A percentile compares a stretch with the other conserved stretches of the same genome.
These are phyloP conservation scores for Lithobius niger DNA, from an alignment of 1,140 invertebrate genomes.

Conservation along the genomic window DNA sequence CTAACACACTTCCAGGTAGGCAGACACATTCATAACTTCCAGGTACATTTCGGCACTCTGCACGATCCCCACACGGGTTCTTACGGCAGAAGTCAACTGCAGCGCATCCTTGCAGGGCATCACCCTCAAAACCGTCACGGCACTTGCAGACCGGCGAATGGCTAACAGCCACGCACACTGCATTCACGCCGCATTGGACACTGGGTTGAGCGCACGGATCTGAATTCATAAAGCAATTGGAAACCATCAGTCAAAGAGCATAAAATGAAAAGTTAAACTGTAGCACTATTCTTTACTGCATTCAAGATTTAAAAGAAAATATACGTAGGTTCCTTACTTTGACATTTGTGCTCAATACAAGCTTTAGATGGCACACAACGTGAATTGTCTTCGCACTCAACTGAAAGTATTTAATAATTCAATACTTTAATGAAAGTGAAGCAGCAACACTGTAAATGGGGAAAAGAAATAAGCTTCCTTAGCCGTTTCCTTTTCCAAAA, in stretches of 20 bases:
- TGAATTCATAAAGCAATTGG: no score
- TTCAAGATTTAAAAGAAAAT: no score
- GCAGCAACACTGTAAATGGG: no score
- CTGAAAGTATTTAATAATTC: no score
- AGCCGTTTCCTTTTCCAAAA: no score
- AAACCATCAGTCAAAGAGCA: no score
- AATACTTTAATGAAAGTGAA: no score
- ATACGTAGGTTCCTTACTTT: slow-evolving; percentile 35
- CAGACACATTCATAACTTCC: slow-evolving; percentile 73
- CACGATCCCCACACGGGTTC: slow-evolving; percentile 64
- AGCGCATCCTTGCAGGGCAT: slow-evolving; percentile 51
- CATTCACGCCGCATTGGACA: slow-evolving; percentile 66
- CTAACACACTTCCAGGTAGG: slow-evolving; percentile 38
- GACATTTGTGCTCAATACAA: slow-evolving; percentile 56
- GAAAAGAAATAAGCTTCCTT: no score
- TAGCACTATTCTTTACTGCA: no score
- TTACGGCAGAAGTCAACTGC: slow-evolving; percentile 63
- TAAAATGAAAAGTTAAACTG: no score
- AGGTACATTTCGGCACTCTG: slow-evolving; percentile 62
- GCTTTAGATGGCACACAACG: slow-evolving; percentile 26
- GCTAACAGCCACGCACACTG: slow-evolving; percentile 58
- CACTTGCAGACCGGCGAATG: slow-evolving; percentile 64
- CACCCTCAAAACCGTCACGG: slow-evolving; percentile 62
- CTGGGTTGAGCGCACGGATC: slow-evolving; percentile 62
- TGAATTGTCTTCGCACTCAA: slow-evolving; percentile 22